Evolutionary conservation across 2,888 invertebrate species (phyloP), one percentile per base, ranked within the genome.

Genomic region (Caprella mutica): DNA sequence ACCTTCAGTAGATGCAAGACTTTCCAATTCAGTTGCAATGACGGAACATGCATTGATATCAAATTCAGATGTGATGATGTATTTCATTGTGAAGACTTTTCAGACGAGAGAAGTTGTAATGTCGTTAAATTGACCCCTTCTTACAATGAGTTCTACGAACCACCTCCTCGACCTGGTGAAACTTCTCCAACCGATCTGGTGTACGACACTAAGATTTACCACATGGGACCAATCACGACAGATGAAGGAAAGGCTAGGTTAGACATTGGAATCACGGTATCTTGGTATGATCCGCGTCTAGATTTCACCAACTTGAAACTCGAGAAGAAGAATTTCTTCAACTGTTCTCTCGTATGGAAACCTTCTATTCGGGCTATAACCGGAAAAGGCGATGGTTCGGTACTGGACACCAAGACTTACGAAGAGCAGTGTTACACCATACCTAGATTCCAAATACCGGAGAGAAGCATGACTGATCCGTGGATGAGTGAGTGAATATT

Each of bases 281-380:
- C 38, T 3, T 60, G 59, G 59, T 53, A 42, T 29, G 59, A 60
- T 35, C 56, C 59, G 14, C 27, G 59, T 23, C 46, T 60, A 14
- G 40, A 48, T 17, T 60, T 56, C 42, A 27, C 46, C 43, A 54
- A 60, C 39, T 48, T 60, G 3, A 60, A 56, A 35, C 29, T 40
- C 8, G 27, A 40, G 24, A 51, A 57, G 29, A 60, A 60, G 26
- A 60, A 60, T 39, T 60, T 56, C 30, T 60, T 60, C 53, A 35
- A 52, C n/a, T 60, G 59, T 17, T n/a, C 52, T n/a, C 27, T 53
- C 43, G 50, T 56, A n/a, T 60, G 59, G 59, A 60, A 55, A 23
- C 59, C 59, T 19, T 48, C 44, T 35, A 55, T 60, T 6, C 52
- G 56, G 17, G 53, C 59, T 1, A 48, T 60, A 21, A 46, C 59